Percentiles rank a stretch among this genome's conserved stretches.
Conservation (phyloP, 2,113 vertebrate genomes). For the Chionomys nivalis region DNA sequence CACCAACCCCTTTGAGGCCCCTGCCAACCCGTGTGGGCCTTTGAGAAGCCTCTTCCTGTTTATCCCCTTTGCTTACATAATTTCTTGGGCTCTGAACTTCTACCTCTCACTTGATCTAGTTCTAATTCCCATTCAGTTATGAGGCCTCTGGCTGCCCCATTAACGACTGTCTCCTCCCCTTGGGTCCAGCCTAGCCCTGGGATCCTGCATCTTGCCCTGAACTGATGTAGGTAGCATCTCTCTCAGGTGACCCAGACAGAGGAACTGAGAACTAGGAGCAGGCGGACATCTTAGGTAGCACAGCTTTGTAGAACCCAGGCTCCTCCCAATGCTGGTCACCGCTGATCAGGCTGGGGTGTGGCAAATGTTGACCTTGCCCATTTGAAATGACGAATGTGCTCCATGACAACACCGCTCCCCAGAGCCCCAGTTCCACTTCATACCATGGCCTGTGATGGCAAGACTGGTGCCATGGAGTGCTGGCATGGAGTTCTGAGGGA, state of each 20-base stretch:
- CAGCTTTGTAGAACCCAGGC: not conserved
- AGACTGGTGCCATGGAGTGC: not conserved
- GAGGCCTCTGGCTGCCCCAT: not conserved
- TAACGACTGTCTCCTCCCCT: not conserved
- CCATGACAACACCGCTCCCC: not conserved
- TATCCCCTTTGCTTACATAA: not conserved
- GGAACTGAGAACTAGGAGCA: not conserved
- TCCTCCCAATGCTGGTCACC: not conserved
- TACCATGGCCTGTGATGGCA: not conserved
- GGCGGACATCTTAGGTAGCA: rapidly evolving
- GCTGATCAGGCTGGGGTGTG: not conserved
- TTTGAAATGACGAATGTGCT: not conserved
- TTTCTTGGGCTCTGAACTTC: not conserved
- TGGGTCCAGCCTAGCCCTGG: not conserved
- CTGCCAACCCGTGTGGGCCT: not conserved
- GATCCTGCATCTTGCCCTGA: not conserved
- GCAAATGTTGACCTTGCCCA: no score
- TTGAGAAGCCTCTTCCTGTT: not conserved
- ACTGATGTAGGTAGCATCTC: rapidly evolving
- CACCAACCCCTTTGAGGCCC: not conserved
- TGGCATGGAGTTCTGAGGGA: slow-evolving; percentile 47
- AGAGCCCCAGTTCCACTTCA: not conserved
- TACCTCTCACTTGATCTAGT: not conserved
- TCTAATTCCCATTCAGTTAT: not conserved
- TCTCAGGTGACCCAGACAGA: not conserved